These are phyloP conservation scores for Dendronephthya gigantea DNA, from an alignment of 64 coral and sea anemone species.

Conservation along the genomic window DNA sequence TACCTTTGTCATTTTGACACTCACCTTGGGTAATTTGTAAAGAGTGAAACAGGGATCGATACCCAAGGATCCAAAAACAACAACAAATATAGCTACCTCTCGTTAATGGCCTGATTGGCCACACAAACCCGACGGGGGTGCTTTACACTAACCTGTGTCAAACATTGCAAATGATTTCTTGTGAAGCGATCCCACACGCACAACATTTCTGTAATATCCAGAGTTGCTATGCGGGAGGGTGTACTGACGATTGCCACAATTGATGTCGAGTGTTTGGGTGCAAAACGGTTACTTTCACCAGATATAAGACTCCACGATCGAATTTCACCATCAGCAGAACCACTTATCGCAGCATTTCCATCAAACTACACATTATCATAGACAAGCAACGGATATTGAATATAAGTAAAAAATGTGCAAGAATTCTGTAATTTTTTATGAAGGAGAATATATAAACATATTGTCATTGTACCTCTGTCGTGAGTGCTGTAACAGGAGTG, in stretches of 20 bases:
- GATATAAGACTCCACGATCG: constrained; percentile 1
- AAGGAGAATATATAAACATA: too few species aligned
- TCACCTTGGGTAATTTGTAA: too few species aligned
- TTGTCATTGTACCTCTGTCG: background rate
- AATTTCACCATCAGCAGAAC: background rate
- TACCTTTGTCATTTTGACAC: too few species aligned
- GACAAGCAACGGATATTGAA: background rate
- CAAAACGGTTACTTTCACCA: background rate
- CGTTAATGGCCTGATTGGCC: too few species aligned
- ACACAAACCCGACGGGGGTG: background rate
- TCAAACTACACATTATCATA: background rate
- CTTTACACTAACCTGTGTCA: background rate
- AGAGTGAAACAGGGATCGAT: too few species aligned
- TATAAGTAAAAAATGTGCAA: background rate
- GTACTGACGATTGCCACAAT: background rate
- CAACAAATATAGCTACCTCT: too few species aligned
- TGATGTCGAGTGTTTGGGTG: background rate
- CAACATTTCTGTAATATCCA: constrained; percentile 12
- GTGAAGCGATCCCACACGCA: background rate
- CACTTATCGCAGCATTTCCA: background rate
- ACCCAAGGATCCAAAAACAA: too few species aligned
- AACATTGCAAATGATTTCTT: background rate
- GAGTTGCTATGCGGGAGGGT: background rate
- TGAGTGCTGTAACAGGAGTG: background rate
- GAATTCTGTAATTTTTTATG: background rate